These are phyloP conservation scores for Heterochromis multidens DNA, from an alignment of 2,113 vertebrate genomes.

Conservation along the genomic window DNA sequence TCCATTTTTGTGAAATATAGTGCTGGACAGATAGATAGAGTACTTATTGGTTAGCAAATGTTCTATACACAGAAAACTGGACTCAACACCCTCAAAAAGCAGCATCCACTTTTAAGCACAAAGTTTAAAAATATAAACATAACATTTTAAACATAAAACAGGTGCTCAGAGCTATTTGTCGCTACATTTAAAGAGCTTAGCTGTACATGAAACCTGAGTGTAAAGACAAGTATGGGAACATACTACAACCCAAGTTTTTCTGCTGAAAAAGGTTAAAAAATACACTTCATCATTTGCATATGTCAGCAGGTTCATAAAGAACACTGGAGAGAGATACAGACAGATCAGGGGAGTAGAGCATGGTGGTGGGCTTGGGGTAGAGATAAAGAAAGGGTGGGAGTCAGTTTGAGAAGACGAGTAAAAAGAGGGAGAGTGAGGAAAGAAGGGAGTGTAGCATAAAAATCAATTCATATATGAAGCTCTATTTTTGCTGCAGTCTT, in stretches of 20 bases:
- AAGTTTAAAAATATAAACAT: too few species aligned
- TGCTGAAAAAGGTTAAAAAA: not conserved
- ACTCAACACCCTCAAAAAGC: too few species aligned
- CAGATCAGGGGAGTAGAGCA: not conserved
- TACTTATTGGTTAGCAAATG: too few species aligned
- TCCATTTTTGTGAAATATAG: too few species aligned
- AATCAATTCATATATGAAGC: slow-evolving; percentile 47
- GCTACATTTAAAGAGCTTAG: too few species aligned
- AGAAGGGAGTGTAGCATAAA: slow-evolving; percentile 19
- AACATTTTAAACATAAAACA: too few species aligned
- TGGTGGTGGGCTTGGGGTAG: not conserved
- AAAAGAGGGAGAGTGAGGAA: not conserved
- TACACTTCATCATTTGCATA: not conserved
- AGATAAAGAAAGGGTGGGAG: slow-evolving; percentile 20
- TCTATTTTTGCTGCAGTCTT: slow-evolving; percentile 39
- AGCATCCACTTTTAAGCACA: too few species aligned
- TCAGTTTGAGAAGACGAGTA: not conserved
- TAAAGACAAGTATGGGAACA: not conserved
- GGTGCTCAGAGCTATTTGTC: too few species aligned
- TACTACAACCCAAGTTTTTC: not conserved
- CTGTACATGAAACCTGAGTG: not conserved
- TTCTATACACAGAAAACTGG: too few species aligned
- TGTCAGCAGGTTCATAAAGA: slow-evolving; percentile 9
- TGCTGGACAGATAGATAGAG: not conserved
- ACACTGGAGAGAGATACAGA: not conserved